Base-by-base conservation (phyloP, 2,888 invertebrate species). In the Erpobdella octoculata region DNA sequence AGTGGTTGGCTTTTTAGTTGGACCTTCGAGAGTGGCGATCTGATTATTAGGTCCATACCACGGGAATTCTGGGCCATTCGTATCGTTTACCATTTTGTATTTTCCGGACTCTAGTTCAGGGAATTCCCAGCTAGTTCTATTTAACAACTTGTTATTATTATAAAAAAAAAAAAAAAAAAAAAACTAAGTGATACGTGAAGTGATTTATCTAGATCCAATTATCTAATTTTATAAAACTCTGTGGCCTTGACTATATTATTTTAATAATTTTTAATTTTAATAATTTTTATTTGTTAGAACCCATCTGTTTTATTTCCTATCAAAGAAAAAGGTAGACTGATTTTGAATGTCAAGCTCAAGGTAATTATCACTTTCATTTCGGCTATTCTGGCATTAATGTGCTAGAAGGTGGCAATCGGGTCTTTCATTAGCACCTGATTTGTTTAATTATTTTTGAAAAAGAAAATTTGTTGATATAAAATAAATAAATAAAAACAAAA, bases 111-210 rank as follows among this genome's bases (percentile, higher is more conserved):
- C 80, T 58, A 83, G 76, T 73, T 83, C 82, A 12, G 82, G 83
- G 74, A 83, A 83, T 74, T 82, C 82, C 83, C 83, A 83, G 73
- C 82, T 82, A 25, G 83, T 81, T 71, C 82, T 82, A 46, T 77
- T 33, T n/a, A n/a, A 77, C 76, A 58, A 8, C n/a, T 37, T n/a
- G 6, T 4, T 66, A 8, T 66, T 41, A 25, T 5, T 21, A 36
- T 18, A 65, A 37, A 3, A 6, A 25, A 31, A 62, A 35, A 35
- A 62, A 33, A n/a, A n/a, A n/a, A n/a, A n/a, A n/a, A n/a, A n/a
- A n/a, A n/a, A n/a, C n/a, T n/a, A n/a, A n/a, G n/a, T n/a, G n/a
- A n/a, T n/a, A n/a, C n/a, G n/a, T n/a, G n/a, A n/a, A n/a, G n/a
- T n/a, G n/a, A n/a, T n/a, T n/a, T n/a, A n/a, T n/a, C n/a, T n/a